These are phyloP conservation scores for Mythimna vitellina DNA, from an alignment of 2,888 invertebrate genomes.

Conservation along the genomic window DNA sequence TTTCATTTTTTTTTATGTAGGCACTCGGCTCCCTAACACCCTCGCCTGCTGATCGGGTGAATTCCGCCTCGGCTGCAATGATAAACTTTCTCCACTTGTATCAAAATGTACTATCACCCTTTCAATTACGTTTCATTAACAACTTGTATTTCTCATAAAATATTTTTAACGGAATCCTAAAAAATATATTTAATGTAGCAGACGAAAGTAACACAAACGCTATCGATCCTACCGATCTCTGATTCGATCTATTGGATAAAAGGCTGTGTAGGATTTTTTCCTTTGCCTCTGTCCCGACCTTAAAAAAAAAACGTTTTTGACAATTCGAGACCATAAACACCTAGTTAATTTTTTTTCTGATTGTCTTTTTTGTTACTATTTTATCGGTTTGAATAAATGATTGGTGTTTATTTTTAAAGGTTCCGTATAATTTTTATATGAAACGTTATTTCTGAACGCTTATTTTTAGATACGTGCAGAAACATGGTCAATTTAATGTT, in stretches of 20 bases:
- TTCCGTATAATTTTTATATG: conserved; percentile 14
- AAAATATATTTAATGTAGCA: conserved; percentile 42
- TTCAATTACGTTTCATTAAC: no score
- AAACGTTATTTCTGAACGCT: no score
- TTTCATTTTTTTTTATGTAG: no score
- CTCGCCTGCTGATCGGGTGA: no score
- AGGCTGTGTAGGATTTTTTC: conserved; percentile 51
- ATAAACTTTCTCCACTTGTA: no score
- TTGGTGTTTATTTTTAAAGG: background rate
- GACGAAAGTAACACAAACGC: conserved; percentile 50
- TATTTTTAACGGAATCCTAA: conserved; percentile 16
- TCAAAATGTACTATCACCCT: no score
- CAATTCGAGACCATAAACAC: conserved; percentile 71
- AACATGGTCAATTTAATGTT: no score
- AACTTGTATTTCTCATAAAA: background rate
- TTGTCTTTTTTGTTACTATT: conserved; percentile 50
- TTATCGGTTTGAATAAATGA: conserved; percentile 17
- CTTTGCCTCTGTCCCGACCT: conserved; percentile 53
- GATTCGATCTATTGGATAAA: conserved; percentile 57
- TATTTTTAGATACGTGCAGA: no score
- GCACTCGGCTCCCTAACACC: no score
- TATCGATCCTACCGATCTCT: conserved; percentile 61
- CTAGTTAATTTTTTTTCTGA: conserved; percentile 68
- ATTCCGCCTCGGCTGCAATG: no score
- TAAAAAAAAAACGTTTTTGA: conserved; percentile 55